Conservation (phyloP, 92 coral and sea anemone genomes). For the Pocillopora meandrina region DNA sequence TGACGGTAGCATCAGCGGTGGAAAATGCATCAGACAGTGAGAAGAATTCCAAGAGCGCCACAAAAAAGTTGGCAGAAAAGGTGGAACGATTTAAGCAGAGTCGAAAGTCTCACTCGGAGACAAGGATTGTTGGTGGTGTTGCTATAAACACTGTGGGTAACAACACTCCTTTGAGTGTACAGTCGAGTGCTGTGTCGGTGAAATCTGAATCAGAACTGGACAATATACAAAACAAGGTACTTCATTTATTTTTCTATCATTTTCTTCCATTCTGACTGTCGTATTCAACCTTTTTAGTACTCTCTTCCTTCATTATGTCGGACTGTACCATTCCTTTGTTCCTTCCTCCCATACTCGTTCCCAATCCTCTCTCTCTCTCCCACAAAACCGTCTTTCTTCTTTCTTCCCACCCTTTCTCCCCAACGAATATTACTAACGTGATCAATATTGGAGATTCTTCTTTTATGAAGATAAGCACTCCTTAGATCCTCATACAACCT, state of each 20-base stretch:
- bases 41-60: constrained; percentile 32
- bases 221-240: constrained; percentile 37
- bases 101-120: constrained; percentile 83
- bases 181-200: constrained; percentile 79
- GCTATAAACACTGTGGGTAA: constrained; percentile 70
- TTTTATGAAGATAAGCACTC: too few relatives aligned
- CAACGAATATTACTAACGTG: too few relatives aligned
- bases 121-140: constrained; percentile 96
- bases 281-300: not conserved
- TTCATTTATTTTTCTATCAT: not conserved
- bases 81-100: constrained; percentile 68
- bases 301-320: too few relatives aligned
- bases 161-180: constrained; percentile 67
- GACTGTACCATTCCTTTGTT: too few relatives aligned
- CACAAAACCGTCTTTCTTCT: too few relatives aligned
- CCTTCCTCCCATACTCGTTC: too few relatives aligned
- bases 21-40: constrained; percentile 29
- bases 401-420: too few relatives aligned
- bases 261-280: not conserved
- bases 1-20: constrained; percentile 16
- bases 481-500: too few relatives aligned
- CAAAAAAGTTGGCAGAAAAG: constrained; percentile 63
- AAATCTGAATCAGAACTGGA: constrained; percentile 38
- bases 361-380: too few relatives aligned
- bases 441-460: too few relatives aligned